Percentiles rank a stretch among this genome's conserved stretches.
These are phyloP conservation scores for Macropis europaea DNA, from an alignment of 2,888 invertebrate species.

Conservation along the genomic window DNA sequence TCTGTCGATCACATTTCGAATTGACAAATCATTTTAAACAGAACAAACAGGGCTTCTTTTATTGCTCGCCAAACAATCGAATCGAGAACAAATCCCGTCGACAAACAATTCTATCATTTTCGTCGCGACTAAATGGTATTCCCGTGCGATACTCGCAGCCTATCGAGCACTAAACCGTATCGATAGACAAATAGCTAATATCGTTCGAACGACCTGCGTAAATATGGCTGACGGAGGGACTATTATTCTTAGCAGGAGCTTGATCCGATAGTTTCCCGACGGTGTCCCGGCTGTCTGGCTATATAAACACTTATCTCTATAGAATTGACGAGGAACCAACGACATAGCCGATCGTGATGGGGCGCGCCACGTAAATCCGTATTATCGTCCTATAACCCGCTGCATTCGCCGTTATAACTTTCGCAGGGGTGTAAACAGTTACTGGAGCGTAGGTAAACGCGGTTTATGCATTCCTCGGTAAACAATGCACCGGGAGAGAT, in stretches of 20 bases:
- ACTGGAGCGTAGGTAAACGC: not conserved
- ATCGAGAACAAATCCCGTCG: too few relatives aligned
- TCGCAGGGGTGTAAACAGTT: constrained; percentile 32
- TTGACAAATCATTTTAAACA: too few relatives aligned
- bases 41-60: too few relatives aligned
- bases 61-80: too few relatives aligned
- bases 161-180: too few relatives aligned
- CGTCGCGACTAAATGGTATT: too few relatives aligned
- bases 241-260: constrained; percentile 27
- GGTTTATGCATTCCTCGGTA: not conserved
- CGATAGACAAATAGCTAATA: not conserved
- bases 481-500: not conserved
- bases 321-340: constrained; percentile 35
- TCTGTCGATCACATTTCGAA: too few relatives aligned
- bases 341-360: not conserved
- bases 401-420: constrained; percentile 21
- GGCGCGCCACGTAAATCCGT: constrained; percentile 39
- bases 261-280: not conserved
- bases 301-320: constrained; percentile 42
- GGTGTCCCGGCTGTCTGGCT: not conserved
- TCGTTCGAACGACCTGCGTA: not conserved
- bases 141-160: too few relatives aligned
- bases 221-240: not conserved
- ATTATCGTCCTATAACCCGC: constrained; percentile 38
- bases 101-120: too few relatives aligned